Conservation (phyloP, 2,888 invertebrate genomes). For the Morpho deidamia region DNA sequence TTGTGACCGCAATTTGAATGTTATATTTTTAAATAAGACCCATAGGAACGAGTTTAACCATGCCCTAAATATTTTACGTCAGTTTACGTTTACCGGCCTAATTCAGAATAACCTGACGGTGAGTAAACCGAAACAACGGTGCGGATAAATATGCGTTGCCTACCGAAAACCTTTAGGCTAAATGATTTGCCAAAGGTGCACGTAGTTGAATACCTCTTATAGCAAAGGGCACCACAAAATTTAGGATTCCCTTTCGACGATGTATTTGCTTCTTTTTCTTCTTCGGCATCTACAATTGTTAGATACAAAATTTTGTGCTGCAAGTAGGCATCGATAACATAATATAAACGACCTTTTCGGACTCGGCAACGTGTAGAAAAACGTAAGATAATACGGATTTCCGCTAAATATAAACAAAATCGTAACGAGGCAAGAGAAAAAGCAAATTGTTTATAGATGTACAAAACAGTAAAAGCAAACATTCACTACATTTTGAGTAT, state of each 20-base stretch:
- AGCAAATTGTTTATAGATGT: slow-evolving; percentile 16
- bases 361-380: no score
- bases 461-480: slow-evolving; percentile 30
- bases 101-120: slow-evolving; percentile 2
- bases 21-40: slow-evolving; percentile 3
- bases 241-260: no score
- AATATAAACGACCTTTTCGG: no score
- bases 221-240: no score
- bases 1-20: neutral
- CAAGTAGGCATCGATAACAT: no score
- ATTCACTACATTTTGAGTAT: slow-evolving; percentile 44
- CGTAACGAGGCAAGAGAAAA: slow-evolving; percentile 8
- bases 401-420: slow-evolving; percentile 15
- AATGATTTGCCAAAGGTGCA: neutral
- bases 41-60: slow-evolving; percentile 1
- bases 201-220: no score
- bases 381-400: slow-evolving; percentile 1
- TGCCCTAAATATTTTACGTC: slow-evolving; percentile 7
- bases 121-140: neutral
- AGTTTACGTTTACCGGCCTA: slow-evolving; percentile 4
- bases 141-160: slow-evolving; percentile 1
- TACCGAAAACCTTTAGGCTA: neutral
- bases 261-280: no score
- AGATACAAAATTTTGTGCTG: neutral
- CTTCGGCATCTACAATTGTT: no score